Percentiles rank a stretch among this genome's conserved stretches.
Evolutionary conservation across 2,797 vertebrate genomes (phyloP).

Genomic region (Lerista edwardsae): DNA sequence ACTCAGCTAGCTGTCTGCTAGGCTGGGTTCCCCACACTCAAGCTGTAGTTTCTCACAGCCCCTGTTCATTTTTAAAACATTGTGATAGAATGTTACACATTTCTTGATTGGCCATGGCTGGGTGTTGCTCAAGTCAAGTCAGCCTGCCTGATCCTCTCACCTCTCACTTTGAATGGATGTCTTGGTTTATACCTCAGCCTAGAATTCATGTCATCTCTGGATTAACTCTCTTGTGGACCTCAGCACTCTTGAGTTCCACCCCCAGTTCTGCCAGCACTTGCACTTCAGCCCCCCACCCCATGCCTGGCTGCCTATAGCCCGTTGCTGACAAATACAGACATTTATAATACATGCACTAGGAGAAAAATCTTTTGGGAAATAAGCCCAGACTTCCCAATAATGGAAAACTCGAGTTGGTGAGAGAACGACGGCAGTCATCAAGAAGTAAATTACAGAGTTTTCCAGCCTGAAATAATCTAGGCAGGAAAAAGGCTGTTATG

Average conservation of each 20-base stretch:
- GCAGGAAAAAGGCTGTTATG: conserved; percentile 64
- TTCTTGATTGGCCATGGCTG: too few relatives aligned
- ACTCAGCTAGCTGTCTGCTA: too few relatives aligned
- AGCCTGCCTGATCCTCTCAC: background rate
- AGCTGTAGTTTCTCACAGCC: too few relatives aligned
- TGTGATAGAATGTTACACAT: too few relatives aligned
- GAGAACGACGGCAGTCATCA: conserved; percentile 60
- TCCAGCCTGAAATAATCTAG: conserved; percentile 67
- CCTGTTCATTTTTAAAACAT: too few relatives aligned
- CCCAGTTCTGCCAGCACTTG: background rate
- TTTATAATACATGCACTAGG: conserved; percentile 31
- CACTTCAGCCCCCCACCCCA: too few relatives aligned
- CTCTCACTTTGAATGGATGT: background rate
- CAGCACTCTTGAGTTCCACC: background rate
- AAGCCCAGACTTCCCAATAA: conserved; percentile 50
- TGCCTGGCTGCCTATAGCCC: too few relatives aligned
- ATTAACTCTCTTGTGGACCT: too few relatives aligned
- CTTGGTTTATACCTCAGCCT: background rate
- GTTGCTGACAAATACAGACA: conserved; percentile 19
- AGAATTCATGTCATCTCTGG: background rate
- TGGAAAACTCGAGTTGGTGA: conserved; percentile 51
- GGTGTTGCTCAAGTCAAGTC: background rate
- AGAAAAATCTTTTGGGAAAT: conserved; percentile 60
- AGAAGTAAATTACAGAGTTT: conserved; percentile 61
- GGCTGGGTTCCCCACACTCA: too few relatives aligned